Conservation (phyloP, 1,140 invertebrate species). For the Holcopasites calliopsidis region DNA sequence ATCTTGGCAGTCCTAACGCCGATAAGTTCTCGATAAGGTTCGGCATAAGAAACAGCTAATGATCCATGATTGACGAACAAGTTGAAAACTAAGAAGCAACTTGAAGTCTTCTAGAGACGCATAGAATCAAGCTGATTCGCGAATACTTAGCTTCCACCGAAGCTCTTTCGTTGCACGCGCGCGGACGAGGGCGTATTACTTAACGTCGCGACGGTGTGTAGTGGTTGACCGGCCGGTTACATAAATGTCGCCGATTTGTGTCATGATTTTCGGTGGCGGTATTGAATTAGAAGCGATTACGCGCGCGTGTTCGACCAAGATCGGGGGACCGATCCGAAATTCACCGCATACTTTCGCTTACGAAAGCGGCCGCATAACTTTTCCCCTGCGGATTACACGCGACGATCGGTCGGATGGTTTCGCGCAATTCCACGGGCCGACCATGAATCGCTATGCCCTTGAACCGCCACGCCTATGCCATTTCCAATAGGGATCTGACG, state of each 20-base stretch:
- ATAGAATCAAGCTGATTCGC: not conserved
- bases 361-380: conserved; percentile 32
- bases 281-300: conserved; percentile 34
- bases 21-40: too few relatives aligned
- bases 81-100: too few relatives aligned
- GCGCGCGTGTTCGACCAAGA: conserved; percentile 11
- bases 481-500: not conserved
- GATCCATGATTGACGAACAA: too few relatives aligned
- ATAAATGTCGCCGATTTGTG: conserved; percentile 28
- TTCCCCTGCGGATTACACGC: conserved; percentile 28
- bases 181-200: conserved; percentile 74
- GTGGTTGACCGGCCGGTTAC: not conserved
- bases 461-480: conserved; percentile 40
- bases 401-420: conserved; percentile 9
- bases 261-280: conserved; percentile 30
- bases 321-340: not conserved
- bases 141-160: not conserved
- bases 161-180: conserved; percentile 44
- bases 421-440: conserved; percentile 44
- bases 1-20: too few relatives aligned
- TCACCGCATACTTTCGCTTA: conserved; percentile 26
- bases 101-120: too few relatives aligned
- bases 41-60: too few relatives aligned
- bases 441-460: conserved; percentile 57
- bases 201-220: conserved; percentile 54